Evolutionary conservation across 2,113 vertebrate genomes (phyloP).

Genomic region (Entomyzon cyanotis): DNA sequence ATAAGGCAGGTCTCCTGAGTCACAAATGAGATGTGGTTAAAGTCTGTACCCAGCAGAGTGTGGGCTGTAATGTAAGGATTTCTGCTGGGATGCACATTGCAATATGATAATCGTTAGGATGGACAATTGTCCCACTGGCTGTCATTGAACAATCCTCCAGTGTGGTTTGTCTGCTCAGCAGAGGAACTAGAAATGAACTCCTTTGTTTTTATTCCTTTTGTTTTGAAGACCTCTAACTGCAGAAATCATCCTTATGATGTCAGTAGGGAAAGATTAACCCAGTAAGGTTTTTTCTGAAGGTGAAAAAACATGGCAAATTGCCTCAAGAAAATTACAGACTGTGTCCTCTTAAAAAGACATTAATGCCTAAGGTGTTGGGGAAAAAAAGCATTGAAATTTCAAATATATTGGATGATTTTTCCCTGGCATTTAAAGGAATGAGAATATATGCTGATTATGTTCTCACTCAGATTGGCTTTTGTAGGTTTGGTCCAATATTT

Average conservation of each 20-base stretch:
- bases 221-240: neutral
- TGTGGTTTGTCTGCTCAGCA: neutral
- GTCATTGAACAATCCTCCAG: neutral
- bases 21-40: neutral
- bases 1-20: neutral
- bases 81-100: neutral
- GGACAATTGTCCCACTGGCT: constrained; percentile 30
- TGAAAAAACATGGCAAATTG: constrained; percentile 42
- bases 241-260: constrained; percentile 19
- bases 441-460: constrained; percentile 3
- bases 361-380: neutral
- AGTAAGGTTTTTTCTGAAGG: neutral
- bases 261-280: constrained; percentile 31
- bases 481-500: neutral
- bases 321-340: constrained; percentile 28
- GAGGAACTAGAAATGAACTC: neutral
- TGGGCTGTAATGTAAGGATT: neutral
- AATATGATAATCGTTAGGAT: neutral
- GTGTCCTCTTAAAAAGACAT: constrained; percentile 14
- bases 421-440: neutral
- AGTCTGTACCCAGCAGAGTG: neutral
- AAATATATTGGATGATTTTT: neutral
- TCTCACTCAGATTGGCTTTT: neutral
- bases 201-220: neutral
- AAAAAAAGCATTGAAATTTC: neutral